phyloP scores from a whole-genome alignment of 30 jellyfish, hydroid and myxozoan genomes.

The Catostylus mosaicus region DNA sequence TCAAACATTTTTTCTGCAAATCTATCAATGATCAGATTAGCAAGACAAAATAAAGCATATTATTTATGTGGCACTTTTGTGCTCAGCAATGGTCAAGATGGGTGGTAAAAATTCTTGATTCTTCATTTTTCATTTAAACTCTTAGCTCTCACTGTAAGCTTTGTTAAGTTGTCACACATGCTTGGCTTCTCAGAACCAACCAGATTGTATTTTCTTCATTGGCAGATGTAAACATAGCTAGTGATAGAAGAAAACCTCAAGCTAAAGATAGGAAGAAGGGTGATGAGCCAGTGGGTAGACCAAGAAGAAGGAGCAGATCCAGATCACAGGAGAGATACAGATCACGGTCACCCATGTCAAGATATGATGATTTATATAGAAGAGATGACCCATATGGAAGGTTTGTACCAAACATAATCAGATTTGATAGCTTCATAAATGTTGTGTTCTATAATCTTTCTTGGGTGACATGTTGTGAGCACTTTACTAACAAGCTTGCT shows the following conservation, averaged over 20 bases:
- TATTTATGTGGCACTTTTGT: too few relatives aligned
- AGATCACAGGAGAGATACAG: constrained; percentile 46
- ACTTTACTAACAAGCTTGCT: too few relatives aligned
- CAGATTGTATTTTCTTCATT: constrained; percentile 13
- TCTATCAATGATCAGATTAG: too few relatives aligned
- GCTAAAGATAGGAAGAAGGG: constrained; percentile 63
- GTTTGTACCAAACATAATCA: neutral
- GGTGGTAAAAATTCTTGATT: too few relatives aligned
- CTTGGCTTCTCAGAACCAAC: neutral
- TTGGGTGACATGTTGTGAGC: neutral
- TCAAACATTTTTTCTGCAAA: too few relatives aligned
- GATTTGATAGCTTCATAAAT: neutral
- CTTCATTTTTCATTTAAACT: too few relatives aligned
- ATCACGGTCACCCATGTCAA: constrained; percentile 86
- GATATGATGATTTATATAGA: constrained; percentile 82
- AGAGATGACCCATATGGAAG: constrained; percentile 46
- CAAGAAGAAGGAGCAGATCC: constrained; percentile 48
- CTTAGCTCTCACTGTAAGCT: too few relatives aligned
- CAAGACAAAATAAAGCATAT: too few relatives aligned
- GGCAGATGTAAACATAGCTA: constrained; percentile 89
- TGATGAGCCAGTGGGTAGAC: constrained; percentile 15
- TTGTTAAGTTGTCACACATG: too few relatives aligned
- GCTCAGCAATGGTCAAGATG: too few relatives aligned
- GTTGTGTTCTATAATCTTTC: neutral
- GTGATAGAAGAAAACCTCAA: constrained; percentile 82